phyloP scores from a whole-genome alignment of 2,113 vertebrate genomes.

The Nyctibius bracteatus region DNA sequence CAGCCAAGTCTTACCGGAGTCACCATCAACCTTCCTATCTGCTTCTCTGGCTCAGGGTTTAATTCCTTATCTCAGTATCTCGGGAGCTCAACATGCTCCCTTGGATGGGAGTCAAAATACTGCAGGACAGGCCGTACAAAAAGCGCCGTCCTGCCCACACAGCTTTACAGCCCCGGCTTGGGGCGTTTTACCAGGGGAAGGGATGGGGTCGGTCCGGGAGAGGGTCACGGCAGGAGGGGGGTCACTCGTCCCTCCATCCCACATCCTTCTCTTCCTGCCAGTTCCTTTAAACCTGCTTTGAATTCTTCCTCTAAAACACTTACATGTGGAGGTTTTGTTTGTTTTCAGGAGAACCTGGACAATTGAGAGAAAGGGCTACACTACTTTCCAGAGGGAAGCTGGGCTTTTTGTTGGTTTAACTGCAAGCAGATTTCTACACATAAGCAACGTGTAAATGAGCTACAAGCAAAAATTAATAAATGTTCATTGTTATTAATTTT shows the following conservation, averaged over 20 bases:
- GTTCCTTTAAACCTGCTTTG: not conserved
- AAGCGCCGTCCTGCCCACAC: not conserved
- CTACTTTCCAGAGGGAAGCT: too few relatives aligned
- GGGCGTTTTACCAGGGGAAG: not conserved
- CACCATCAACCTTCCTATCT: not conserved
- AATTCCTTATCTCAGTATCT: not conserved
- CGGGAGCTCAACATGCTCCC: not conserved
- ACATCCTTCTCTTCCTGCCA: not conserved
- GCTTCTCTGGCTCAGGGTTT: not conserved
- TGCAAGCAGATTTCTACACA: not conserved
- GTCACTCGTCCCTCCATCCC: not conserved
- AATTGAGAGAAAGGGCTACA: not conserved
- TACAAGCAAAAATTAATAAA: not conserved
- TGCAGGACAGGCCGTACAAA: not conserved
- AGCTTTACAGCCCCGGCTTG: not conserved
- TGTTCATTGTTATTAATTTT: not conserved
- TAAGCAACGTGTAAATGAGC: not conserved
- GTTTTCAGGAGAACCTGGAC: constrained; percentile 3
- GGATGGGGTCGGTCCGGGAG: fast-evolving
- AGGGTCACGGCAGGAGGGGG: not conserved
- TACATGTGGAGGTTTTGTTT: not conserved
- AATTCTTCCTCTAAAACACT: not conserved
- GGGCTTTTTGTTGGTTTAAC: not conserved
- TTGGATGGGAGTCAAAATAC: not conserved
- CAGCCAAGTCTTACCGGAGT: not conserved